A percentile compares a stretch with the other conserved stretches of the same genome.
phyloP scores from a whole-genome alignment of 2,113 vertebrate species.

The Cyprinus carpio region DNA sequence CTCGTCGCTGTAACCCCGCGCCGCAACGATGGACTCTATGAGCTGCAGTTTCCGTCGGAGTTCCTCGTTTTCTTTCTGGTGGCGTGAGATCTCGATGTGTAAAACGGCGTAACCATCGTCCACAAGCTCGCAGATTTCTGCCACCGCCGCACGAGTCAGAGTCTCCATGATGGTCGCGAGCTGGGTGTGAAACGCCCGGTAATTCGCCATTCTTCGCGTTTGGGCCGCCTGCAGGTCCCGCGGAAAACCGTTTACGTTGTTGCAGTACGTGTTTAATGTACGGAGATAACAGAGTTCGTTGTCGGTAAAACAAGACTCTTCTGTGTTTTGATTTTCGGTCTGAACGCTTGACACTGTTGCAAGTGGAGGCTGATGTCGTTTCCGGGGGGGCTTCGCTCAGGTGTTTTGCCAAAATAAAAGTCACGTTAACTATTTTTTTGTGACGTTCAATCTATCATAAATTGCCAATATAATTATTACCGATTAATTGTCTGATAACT shows the following conservation, averaged over 20 bases:
- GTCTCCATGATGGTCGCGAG: slow-evolving; percentile 68
- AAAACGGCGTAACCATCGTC: slow-evolving; percentile 63
- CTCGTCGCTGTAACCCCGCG: slow-evolving; percentile 40
- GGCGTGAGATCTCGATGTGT: slow-evolving; percentile 61
- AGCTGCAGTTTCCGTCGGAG: slow-evolving; percentile 60
- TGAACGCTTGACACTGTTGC: slow-evolving; percentile 5
- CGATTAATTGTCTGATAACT: not conserved
- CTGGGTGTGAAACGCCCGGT: slow-evolving; percentile 62
- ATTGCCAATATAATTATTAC: not conserved
- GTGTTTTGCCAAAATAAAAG: slow-evolving; percentile 41
- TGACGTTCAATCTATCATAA: not conserved
- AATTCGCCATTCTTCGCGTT: slow-evolving; percentile 62
- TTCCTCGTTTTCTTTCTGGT: slow-evolving; percentile 65
- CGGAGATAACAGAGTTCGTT: not conserved
- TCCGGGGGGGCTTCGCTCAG: slow-evolving; percentile 11
- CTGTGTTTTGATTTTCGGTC: not conserved
- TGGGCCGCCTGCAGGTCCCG: not conserved
- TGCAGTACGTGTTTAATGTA: not conserved
- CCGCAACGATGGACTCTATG: slow-evolving; percentile 59
- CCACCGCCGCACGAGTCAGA: slow-evolving; percentile 64
- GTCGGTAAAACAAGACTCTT: not conserved
- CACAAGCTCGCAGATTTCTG: slow-evolving; percentile 66
- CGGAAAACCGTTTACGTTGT: not conserved
- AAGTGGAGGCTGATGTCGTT: slow-evolving; percentile 22
- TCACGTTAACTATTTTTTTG: not conserved